Evolutionary conservation across 2,888 invertebrate genomes (phyloP).

Genomic region (Epinotia demarniana): DNA sequence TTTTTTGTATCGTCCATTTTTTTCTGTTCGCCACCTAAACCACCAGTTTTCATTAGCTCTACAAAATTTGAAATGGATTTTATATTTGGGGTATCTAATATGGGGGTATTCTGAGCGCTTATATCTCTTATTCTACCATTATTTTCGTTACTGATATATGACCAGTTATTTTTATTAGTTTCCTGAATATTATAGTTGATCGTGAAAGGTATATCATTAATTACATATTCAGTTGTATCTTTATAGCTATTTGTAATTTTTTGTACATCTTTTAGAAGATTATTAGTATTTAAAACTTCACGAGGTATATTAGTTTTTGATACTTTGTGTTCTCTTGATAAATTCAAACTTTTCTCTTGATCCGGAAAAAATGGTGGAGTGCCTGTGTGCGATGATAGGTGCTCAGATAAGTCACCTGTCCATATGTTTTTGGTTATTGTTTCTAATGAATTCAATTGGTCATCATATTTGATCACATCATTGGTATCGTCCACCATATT

Average conservation of each 20-base stretch:
- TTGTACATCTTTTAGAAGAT: neutral
- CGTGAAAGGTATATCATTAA: neutral
- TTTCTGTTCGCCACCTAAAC: neutral
- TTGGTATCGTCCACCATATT: neutral
- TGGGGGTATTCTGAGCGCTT: neutral
- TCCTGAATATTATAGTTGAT: neutral
- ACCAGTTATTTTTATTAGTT: neutral
- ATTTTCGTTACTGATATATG: neutral
- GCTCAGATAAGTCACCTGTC: neutral
- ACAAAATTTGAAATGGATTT: too few species aligned
- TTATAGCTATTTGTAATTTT: neutral
- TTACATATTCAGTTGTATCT: neutral
- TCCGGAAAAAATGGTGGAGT: neutral
- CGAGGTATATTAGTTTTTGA: neutral
- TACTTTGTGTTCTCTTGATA: neutral
- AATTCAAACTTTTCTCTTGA: neutral
- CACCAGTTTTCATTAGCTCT: neutral
- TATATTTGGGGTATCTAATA: neutral
- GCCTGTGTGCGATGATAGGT: neutral
- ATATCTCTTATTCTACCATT: neutral
- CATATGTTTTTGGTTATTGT: neutral
- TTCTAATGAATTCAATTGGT: neutral
- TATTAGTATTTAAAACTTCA: neutral
- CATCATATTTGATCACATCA: neutral
- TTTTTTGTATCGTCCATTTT: neutral